A percentile compares a stretch with the other conserved stretches of the same genome.
Conservation (phyloP, 2,888 invertebrate species). For the Conops quadrifasciatus region DNA sequence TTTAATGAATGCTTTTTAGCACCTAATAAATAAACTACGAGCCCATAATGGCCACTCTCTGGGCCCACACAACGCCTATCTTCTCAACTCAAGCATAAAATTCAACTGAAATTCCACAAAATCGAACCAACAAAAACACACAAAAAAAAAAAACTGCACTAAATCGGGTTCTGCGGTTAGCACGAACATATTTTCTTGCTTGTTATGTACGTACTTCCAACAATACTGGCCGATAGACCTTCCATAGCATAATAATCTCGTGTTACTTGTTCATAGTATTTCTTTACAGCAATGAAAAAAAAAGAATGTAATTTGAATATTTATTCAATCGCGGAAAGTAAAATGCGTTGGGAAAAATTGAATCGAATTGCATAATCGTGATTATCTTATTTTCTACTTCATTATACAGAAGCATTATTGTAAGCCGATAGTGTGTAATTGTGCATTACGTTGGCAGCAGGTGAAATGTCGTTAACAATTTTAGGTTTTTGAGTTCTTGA, state of each 20-base stretch:
- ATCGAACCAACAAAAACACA: no score
- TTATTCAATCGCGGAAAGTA: no score
- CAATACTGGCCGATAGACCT: no score
- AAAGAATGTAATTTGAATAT: no score
- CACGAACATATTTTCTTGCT: no score
- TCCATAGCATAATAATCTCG: no score
- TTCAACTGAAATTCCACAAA: slow-evolving; percentile 23
- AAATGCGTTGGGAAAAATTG: neutral
- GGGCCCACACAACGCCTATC: neutral
- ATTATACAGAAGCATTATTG: neutral
- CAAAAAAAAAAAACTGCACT: neutral
- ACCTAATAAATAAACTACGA: neutral
- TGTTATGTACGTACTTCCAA: no score
- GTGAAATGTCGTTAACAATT: no score
- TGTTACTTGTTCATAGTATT: no score
- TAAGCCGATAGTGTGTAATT: neutral
- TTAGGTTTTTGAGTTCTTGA: no score
- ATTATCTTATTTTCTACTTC: neutral
- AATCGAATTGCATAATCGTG: neutral
- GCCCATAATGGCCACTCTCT: neutral
- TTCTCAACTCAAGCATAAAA: slow-evolving; percentile 27
- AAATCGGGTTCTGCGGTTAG: slow-evolving; percentile 6
- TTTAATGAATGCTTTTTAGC: neutral
- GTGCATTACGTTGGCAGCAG: neutral
- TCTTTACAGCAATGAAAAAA: no score